A percentile compares a stretch with the other conserved stretches of the same genome.
Evolutionary conservation across 92 coral and sea anemone genomes (phyloP).

Genomic region (Meandrina meandrites): DNA sequence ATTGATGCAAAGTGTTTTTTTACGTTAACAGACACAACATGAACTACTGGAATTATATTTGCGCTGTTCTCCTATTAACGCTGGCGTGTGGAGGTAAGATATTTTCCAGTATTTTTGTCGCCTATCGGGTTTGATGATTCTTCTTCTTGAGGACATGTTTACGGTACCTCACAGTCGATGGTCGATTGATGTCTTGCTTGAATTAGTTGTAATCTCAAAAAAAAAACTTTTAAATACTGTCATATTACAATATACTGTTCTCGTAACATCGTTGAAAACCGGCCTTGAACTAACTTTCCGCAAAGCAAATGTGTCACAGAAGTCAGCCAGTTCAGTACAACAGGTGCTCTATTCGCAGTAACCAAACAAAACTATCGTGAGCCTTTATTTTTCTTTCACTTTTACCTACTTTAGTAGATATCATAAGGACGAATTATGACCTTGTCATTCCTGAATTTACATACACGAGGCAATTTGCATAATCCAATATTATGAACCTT

Average conservation of each 20-base stretch:
- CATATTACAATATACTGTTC: background rate
- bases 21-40: conserved; percentile 28
- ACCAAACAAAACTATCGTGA: background rate
- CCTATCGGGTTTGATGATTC: background rate
- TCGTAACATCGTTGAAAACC: background rate
- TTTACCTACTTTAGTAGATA: background rate
- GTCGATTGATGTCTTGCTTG: background rate
- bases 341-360: conserved; percentile 17
- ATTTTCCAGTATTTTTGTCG: background rate
- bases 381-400: background rate
- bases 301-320: background rate
- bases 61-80: conserved; percentile 20
- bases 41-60: conserved; percentile 38
- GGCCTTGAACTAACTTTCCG: background rate
- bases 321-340: background rate
- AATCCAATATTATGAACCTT: background rate
- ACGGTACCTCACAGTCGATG: background rate
- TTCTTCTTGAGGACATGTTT: background rate
- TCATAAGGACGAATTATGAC: background rate
- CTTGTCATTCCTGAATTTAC: background rate
- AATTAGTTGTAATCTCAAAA: background rate
- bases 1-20: background rate
- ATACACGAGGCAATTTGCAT: background rate
- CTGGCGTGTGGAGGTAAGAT: conserved; percentile 45
- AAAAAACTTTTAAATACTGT: background rate